Evolutionary conservation across 2,888 invertebrate species (phyloP).

Genomic region (Dicycla oo): DNA sequence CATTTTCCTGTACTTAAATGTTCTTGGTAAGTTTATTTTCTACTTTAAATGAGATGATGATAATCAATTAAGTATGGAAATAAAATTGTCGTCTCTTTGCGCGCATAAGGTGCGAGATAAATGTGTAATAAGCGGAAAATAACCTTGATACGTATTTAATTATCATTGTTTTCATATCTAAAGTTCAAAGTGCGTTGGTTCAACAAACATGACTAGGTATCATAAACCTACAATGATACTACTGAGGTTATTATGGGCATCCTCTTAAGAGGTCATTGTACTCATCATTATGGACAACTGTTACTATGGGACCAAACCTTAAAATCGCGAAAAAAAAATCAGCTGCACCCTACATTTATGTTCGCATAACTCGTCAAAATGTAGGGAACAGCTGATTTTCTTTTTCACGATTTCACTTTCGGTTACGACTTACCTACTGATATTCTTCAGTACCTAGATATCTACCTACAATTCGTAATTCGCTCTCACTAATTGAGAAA

Average conservation of each 20-base stretch:
- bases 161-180: conserved; percentile 29
- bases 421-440: not conserved
- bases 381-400: too few relatives aligned
- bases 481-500: conserved; percentile 32
- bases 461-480: not conserved
- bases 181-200: conserved; percentile 37
- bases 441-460: not conserved
- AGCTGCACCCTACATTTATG: too few relatives aligned
- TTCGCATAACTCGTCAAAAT: too few relatives aligned
- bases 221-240: not conserved
- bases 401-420: too few relatives aligned
- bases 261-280: too few relatives aligned
- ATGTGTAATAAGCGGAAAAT: conserved; percentile 21
- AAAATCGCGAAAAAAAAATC: too few relatives aligned
- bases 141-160: conserved; percentile 5
- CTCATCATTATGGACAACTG: too few relatives aligned
- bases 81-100: not conserved
- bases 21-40: not conserved
- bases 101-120: not conserved
- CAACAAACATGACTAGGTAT: conserved; percentile 24
- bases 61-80: not conserved
- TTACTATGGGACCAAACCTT: too few relatives aligned
- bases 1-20: conserved; percentile 32
- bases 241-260: conserved; percentile 7
- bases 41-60: not conserved